These are phyloP conservation scores for Aspidiotus rigidus DNA, from an alignment of 2,888 invertebrate genomes.

Conservation along the genomic window DNA sequence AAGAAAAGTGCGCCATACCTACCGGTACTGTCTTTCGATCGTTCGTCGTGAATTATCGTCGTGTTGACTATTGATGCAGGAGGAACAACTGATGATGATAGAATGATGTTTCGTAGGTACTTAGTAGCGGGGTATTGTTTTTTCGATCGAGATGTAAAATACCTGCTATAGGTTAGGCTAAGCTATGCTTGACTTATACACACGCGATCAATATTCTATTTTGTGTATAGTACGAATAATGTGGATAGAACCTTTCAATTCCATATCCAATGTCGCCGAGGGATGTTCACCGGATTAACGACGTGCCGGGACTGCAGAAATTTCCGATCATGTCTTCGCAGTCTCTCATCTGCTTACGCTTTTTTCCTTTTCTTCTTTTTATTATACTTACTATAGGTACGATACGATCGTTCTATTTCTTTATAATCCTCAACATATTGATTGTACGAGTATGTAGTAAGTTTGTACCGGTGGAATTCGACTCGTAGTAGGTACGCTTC, in stretches of 20 bases:
- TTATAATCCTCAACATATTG: conserved; percentile 4
- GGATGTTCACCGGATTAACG: conserved; percentile 18
- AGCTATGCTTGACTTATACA: neutral
- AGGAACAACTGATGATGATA: too few relatives aligned
- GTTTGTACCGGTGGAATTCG: conserved; percentile 10
- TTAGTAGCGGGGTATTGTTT: neutral
- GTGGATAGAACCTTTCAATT: neutral
- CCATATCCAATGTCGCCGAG: conserved; percentile 15
- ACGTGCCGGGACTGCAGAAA: conserved; percentile 14
- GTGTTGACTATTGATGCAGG: too few relatives aligned
- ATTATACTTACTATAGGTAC: neutral
- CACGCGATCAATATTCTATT: too few relatives aligned
- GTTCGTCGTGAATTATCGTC: too few relatives aligned
- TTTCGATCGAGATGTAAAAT: neutral
- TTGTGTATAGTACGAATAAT: too few relatives aligned
- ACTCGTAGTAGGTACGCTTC: conserved; percentile 5
- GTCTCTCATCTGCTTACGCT: neutral
- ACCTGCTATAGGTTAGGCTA: neutral
- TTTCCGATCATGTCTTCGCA: conserved; percentile 3
- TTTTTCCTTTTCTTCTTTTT: neutral
- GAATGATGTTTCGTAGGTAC: too few relatives aligned
- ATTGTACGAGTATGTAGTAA: neutral
- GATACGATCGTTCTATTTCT: neutral
- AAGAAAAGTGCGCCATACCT: too few relatives aligned
- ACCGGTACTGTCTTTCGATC: too few relatives aligned